Evolutionary conservation across 1,140 invertebrate genomes (phyloP), one percentile per base, ranked within the genome.

Genomic region (Drosophila pallidifrons): DNA sequence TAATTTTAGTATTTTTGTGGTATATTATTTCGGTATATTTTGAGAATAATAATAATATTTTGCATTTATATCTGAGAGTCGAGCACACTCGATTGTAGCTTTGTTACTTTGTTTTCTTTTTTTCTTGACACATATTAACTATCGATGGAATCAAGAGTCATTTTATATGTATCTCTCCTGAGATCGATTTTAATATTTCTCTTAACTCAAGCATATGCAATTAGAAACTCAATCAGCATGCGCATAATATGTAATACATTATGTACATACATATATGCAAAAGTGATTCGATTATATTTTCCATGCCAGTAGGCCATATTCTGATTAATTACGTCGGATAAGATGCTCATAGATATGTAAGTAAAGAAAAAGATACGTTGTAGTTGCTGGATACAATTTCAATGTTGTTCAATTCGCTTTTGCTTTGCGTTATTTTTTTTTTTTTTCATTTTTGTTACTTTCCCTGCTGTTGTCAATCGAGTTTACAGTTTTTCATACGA

Each of bases 401-500:
- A 35, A 59, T 59, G 41, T 65, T 55, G 3, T 58, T 54, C 28
- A 32, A 52, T 52, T 15, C 6, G 30, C 38, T 60, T 35, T 20
- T 6, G 16, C 28, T 64, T 38, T 45, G 43, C 41, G 7, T 38
- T 30, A 13, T 25, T 25, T 73, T 66, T 15, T 73, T 25, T 25
- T 73, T 66, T 15, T 73, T 52, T 43, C 38, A 59, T 59, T 49
- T 25, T 73, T 66, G 0, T 73, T 52, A 51, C 46, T 73, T 66
- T 49, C 45, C 41, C 46, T 55, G n/a, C 41, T 72, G 51, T 75
- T 68, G 77, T 80, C 60, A 76, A 57, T 57, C 58, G 47, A 74
- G 64, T 57, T 65, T 64, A 59, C n/a, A 15, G 25, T 51, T 51
- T 15, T 16, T 11, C 11, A 11, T 11, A 38, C 45, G 28, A 52